These are phyloP conservation scores for Perdita meconis DNA, from an alignment of 2,888 invertebrate genomes.

Conservation along the genomic window DNA sequence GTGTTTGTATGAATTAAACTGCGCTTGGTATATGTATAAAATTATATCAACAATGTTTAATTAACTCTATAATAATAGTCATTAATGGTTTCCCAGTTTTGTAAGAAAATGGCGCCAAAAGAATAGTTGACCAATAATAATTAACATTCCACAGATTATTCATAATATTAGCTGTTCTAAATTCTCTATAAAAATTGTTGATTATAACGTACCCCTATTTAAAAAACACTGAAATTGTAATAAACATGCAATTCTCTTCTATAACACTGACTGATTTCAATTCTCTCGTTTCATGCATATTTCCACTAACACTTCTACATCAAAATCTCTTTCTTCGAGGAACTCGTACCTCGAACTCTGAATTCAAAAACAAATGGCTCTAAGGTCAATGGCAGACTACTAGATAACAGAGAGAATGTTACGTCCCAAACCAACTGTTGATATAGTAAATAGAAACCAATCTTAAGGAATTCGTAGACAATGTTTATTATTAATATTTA, in stretches of 20 bases:
- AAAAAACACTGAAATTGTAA: not conserved
- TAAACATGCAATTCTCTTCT: slow-evolving; percentile 15
- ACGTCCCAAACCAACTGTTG: no score
- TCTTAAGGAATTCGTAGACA: no score
- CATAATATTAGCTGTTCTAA: not conserved
- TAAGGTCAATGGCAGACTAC: no score
- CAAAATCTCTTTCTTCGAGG: not conserved
- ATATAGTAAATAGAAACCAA: no score
- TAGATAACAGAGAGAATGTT: no score
- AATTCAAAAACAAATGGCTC: not conserved
- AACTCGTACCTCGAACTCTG: not conserved
- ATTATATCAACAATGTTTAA: no score
- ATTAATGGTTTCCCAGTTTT: no score
- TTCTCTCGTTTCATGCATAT: not conserved
- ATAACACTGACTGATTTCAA: not conserved
- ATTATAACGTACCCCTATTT: not conserved
- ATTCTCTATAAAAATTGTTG: no score
- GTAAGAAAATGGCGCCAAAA: not conserved
- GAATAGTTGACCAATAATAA: not conserved
- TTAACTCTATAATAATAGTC: no score
- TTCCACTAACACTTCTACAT: not conserved
- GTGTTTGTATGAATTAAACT: not conserved
- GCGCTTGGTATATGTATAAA: no score
- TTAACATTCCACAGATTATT: not conserved
- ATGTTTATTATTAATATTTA: no score